Evolutionary conservation across 2,113 vertebrate genomes (phyloP).

Genomic region (Oreochromis aureus): DNA sequence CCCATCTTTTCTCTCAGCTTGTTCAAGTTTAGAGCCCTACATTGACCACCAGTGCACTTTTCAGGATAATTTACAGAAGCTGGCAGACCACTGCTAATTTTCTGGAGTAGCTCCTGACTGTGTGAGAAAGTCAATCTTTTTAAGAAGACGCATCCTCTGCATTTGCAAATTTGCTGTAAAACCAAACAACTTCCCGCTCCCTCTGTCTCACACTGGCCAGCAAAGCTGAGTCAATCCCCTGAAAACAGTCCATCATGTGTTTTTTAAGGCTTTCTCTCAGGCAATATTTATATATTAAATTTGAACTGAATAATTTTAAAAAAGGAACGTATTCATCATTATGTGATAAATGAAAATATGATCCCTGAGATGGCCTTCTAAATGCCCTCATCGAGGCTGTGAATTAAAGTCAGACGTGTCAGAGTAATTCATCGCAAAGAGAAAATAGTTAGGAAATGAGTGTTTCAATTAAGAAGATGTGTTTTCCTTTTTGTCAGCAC

Average conservation of each 20-base stretch:
- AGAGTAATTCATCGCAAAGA: constrained; percentile 6
- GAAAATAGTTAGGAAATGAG: constrained; percentile 14
- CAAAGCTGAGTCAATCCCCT: neutral
- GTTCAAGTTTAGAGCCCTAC: neutral
- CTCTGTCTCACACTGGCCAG: neutral
- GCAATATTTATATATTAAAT: neutral
- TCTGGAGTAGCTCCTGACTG: constrained; percentile 59
- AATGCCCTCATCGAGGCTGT: neutral
- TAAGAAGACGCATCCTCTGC: neutral
- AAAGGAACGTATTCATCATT: neutral
- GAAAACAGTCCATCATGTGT: neutral
- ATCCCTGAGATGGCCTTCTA: neutral
- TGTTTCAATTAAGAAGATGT: constrained; percentile 61
- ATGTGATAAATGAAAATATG: neutral
- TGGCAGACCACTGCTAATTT: constrained; percentile 62
- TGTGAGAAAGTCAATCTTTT: constrained; percentile 48
- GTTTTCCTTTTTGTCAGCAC: constrained; percentile 62
- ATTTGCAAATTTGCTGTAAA: constrained; percentile 4
- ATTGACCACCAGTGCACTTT: constrained; percentile 37
- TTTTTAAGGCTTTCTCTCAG: neutral
- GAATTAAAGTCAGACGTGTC: constrained; percentile 18
- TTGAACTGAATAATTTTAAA: neutral
- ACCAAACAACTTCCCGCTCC: neutral
- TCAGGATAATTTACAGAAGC: constrained; percentile 51
- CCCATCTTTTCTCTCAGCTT: neutral